Percentiles rank a stretch among this genome's conserved stretches.
Conservation (phyloP, 2,113 vertebrate genomes). For the Tricholaema leucomelas region DNA sequence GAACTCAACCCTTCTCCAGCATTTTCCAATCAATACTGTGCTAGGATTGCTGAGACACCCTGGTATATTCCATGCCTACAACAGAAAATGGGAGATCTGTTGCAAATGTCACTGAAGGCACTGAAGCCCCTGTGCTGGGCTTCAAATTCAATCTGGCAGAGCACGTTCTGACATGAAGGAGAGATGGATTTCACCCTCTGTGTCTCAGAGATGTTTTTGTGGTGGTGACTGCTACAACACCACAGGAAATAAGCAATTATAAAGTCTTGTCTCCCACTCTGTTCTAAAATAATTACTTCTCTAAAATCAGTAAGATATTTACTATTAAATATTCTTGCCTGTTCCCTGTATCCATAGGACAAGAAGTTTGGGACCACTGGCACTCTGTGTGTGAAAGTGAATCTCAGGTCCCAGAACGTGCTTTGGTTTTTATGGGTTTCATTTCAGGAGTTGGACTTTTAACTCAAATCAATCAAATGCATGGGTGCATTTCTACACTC, state of each 20-base stretch:
- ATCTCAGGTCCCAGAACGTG: neutral
- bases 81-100: neutral
- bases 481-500: neutral
- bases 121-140: neutral
- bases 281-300: neutral
- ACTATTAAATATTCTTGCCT: neutral
- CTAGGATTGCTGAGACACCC: neutral
- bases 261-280: neutral
- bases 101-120: neutral
- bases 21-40: neutral
- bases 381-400: neutral
- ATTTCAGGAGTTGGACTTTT: constrained; percentile 15
- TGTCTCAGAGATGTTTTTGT: neutral
- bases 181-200: neutral
- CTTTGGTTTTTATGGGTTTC: neutral
- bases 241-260: neutral
- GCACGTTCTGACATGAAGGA: neutral
- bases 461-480: constrained; percentile 52
- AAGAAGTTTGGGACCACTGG: neutral
- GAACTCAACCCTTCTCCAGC: neutral
- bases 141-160: neutral
- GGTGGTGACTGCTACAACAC: neutral
- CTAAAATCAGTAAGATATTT: neutral
- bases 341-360: neutral
- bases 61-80: neutral